A percentile compares a stretch with the other conserved stretches of the same genome.
Conservation (phyloP, 2,113 vertebrate genomes). For the Lepisosteus osseus region DNA sequence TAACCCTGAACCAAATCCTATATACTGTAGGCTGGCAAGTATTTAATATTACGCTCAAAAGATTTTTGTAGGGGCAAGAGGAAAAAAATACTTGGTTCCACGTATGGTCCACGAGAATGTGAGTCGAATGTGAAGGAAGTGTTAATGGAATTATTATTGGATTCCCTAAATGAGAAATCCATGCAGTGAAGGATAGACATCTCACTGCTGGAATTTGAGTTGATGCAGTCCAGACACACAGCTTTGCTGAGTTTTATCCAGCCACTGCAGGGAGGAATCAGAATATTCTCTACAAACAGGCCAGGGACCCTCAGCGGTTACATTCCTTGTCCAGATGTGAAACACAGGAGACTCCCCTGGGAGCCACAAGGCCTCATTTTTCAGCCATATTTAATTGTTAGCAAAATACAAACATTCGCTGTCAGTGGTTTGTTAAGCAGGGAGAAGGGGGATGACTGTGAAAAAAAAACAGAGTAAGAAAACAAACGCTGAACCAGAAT, state of each 20-base stretch:
- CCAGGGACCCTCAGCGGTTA: slow-evolving; percentile 6
- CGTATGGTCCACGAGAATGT: no score
- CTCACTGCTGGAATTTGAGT: neutral
- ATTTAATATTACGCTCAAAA: no score
- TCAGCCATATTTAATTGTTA: neutral
- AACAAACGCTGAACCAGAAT: no score
- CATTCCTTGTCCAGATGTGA: slow-evolving; percentile 42
- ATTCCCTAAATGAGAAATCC: slow-evolving; percentile 10
- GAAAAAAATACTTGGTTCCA: no score
- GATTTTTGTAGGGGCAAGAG: no score
- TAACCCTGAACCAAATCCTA: no score
- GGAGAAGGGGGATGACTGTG: neutral
- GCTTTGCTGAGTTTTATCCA: neutral
- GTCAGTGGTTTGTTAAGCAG: no score
- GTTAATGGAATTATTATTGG: neutral
- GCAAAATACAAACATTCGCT: no score
- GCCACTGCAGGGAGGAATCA: neutral
- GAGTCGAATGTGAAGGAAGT: no score
- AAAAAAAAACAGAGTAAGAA: no score
- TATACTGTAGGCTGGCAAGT: no score
- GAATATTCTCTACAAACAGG: neutral
- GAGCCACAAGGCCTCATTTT: neutral
- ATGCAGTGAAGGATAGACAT: neutral
- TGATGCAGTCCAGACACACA: neutral
- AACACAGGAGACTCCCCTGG: slow-evolving; percentile 36